Conservation (phyloP, 2,113 vertebrate genomes). For the Scolopax mira region DNA sequence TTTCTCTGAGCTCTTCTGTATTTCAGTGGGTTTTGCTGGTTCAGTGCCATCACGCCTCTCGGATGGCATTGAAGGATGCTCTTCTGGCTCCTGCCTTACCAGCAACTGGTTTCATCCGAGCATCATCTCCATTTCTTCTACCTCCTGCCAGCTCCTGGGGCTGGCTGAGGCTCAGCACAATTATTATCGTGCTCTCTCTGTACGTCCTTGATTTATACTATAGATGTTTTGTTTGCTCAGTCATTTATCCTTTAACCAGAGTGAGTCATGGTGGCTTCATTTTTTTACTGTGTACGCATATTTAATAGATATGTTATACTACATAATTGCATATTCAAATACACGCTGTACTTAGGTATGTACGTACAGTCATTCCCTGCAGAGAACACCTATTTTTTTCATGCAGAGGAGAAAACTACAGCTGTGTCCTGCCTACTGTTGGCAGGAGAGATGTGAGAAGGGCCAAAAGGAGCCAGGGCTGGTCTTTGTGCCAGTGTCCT, state of each 20-base stretch:
- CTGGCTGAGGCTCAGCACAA: not conserved
- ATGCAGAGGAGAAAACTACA: not conserved
- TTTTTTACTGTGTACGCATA: not conserved
- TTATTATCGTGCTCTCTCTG: not conserved
- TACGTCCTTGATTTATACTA: not conserved
- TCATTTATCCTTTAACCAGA: conserved; percentile 55
- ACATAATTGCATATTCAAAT: not conserved
- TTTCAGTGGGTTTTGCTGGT: not conserved
- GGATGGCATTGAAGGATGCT: not conserved
- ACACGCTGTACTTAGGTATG: not conserved
- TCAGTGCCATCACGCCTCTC: not conserved
- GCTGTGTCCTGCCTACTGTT: not conserved
- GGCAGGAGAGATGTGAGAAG: not conserved
- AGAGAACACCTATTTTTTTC: not conserved
- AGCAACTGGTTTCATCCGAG: not conserved
- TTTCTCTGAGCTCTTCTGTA: not conserved
- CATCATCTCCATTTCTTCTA: not conserved
- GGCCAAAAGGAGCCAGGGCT: not conserved
- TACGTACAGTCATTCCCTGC: not conserved
- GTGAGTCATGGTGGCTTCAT: conserved; percentile 52
- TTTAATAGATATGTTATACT: not conserved
- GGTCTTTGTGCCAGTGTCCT: not conserved
- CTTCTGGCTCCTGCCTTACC: not conserved
- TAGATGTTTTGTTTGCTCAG: not conserved
- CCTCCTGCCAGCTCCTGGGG: not conserved